Percentiles rank a stretch among this genome's conserved stretches.
These are phyloP conservation scores for Gavia stellata DNA, from an alignment of 2,113 vertebrate genomes.

Conservation along the genomic window DNA sequence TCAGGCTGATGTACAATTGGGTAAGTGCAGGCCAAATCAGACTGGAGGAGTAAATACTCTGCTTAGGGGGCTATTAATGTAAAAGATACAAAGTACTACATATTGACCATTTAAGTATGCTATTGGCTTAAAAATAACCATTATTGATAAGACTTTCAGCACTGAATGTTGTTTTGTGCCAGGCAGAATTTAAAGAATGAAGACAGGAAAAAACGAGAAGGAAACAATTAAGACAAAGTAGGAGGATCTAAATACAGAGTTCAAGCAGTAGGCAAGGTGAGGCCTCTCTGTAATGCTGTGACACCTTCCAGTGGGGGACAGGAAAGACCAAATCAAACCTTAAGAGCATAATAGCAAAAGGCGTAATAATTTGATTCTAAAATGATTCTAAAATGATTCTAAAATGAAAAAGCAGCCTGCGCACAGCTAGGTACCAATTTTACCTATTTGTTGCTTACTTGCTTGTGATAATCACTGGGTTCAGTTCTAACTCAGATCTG, in stretches of 20 bases:
- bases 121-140: neutral
- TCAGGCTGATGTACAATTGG: neutral
- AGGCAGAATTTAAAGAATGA: neutral
- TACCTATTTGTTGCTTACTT: neutral
- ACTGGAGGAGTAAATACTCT: neutral
- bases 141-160: neutral
- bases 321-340: neutral
- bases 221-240: neutral
- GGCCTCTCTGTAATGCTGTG: neutral
- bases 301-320: neutral
- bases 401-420: neutral
- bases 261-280: neutral
- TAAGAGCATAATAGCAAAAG: neutral
- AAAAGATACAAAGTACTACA: neutral
- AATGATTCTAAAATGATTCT: neutral
- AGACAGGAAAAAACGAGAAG: neutral
- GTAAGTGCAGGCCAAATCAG: neutral
- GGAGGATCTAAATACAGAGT: neutral
- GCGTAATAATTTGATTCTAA: neutral
- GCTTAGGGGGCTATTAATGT: neutral
- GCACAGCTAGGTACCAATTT: neutral
- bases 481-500: neutral
- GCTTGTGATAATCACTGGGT: neutral
- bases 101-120: neutral
- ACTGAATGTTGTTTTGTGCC: neutral